phyloP scores from a whole-genome alignment of 2,888 invertebrate genomes.

The Hypena proboscidalis region DNA sequence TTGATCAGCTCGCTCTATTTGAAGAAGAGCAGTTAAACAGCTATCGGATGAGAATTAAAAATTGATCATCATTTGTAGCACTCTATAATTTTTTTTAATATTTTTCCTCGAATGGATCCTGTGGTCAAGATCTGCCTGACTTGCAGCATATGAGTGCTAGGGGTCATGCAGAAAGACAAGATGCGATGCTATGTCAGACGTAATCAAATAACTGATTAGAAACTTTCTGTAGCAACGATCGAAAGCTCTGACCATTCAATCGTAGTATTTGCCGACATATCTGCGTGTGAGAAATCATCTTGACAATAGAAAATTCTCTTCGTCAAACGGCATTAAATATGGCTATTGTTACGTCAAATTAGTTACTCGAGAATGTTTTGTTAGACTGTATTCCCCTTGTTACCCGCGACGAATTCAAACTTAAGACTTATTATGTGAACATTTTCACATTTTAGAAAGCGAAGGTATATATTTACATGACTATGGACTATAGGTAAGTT shows the following conservation, averaged over 20 bases:
- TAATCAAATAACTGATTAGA: constrained; percentile 35
- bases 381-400: constrained; percentile 39
- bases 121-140: no score
- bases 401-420: constrained; percentile 60
- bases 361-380: constrained; percentile 43
- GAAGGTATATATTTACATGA: constrained; percentile 77
- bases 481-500: constrained; percentile 49
- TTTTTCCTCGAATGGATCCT: no score
- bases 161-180: no score
- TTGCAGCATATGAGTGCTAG: no score
- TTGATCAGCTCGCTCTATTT: constrained; percentile 66
- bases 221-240: no score
- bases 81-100: no score
- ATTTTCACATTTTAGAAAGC: constrained; percentile 82
- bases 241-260: no score
- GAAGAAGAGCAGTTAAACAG: constrained; percentile 57
- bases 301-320: no score
- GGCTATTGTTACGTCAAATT: constrained; percentile 53
- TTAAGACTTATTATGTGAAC: constrained; percentile 50
- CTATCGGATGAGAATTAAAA: constrained; percentile 55
- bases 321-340: constrained; percentile 44
- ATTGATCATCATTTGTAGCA: constrained; percentile 46
- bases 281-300: no score
- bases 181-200: no score
- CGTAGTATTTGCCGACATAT: no score